Base-by-base conservation (phyloP, 53 echinoderm and acorn worm genomes). In the Luidia sarsii region DNA sequence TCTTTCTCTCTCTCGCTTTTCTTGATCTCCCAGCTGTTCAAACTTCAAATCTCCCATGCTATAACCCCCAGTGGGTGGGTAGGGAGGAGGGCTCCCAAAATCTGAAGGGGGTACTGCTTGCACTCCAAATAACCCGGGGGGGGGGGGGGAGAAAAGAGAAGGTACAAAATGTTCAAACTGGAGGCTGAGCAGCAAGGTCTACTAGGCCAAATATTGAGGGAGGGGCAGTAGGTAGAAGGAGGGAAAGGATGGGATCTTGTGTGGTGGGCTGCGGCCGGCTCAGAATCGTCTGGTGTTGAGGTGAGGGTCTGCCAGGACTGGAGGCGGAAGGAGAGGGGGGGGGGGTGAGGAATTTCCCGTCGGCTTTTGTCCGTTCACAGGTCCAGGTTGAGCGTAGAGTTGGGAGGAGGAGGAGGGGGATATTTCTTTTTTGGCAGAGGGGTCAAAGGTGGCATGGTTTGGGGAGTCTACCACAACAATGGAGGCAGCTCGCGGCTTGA, bases 101-200 rank as follows among this genome's bases (percentile, higher is more conserved):
- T n/a, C n/a, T n/a, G n/a, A n/a, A n/a, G n/a, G n/a, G 59, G 55
- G 62, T 31, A 6, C 39, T 77, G 77, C 77, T 77, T 77, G 61
- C 61, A 45, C 60, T 77, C 60, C 59, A 77, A 77, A 77, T 77
- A 77, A 77, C 77, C 77, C 77, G 43, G 19, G 77, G 77, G 37
- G n/a, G n/a, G n/a, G n/a, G n/a, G n/a, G n/a, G n/a, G n/a, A n/a
- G n/a, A n/a, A n/a, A n/a, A n/a, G n/a, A n/a, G n/a, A n/a, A n/a
- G n/a, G n/a, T n/a, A n/a, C n/a, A n/a, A n/a, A n/a, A n/a, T n/a
- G n/a, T n/a, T n/a, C n/a, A n/a, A n/a, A n/a, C n/a, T n/a, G n/a
- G n/a, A n/a, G n/a, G n/a, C n/a, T n/a, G n/a, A n/a, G n/a, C n/a
- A n/a, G n/a, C n/a, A n/a, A n/a, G n/a, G n/a, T n/a, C n/a, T 64